phyloP scores from a whole-genome alignment of 2,888 invertebrate genomes.

The Rotaria sp. region DNA sequence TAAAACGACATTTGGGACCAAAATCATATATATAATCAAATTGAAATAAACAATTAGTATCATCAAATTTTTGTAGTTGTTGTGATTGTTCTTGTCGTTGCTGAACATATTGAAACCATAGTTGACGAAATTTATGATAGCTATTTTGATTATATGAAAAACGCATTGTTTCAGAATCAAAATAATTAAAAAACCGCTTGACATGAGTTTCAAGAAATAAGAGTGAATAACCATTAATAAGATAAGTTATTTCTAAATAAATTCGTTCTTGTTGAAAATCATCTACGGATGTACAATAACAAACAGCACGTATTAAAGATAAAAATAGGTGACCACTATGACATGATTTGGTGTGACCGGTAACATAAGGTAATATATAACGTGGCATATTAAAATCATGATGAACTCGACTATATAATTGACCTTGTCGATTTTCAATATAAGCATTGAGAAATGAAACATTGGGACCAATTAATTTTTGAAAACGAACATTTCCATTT shows the following conservation, averaged over 20 bases:
- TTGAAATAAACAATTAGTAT: neutral
- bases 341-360: neutral
- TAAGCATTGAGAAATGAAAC: neutral
- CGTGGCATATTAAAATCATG: neutral
- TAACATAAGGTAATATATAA: neutral
- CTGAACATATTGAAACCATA: neutral
- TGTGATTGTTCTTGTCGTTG: neutral
- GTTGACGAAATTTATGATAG: neutral
- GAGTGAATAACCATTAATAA: neutral
- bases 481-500: neutral
- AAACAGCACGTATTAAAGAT: neutral
- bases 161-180: neutral
- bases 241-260: neutral
- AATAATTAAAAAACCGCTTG: neutral
- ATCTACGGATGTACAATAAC: neutral
- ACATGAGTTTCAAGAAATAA: neutral
- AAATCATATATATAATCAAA: neutral
- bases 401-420: neutral
- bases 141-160: neutral
- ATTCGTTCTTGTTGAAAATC: constrained; percentile 1
- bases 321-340: neutral
- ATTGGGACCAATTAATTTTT: neutral
- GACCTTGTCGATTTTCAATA: neutral
- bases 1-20: neutral
- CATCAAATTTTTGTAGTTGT: neutral